Percentiles rank a stretch among this genome's conserved stretches.
These are phyloP conservation scores for Cololabis saira DNA, from an alignment of 2,113 vertebrate genomes.

Conservation along the genomic window DNA sequence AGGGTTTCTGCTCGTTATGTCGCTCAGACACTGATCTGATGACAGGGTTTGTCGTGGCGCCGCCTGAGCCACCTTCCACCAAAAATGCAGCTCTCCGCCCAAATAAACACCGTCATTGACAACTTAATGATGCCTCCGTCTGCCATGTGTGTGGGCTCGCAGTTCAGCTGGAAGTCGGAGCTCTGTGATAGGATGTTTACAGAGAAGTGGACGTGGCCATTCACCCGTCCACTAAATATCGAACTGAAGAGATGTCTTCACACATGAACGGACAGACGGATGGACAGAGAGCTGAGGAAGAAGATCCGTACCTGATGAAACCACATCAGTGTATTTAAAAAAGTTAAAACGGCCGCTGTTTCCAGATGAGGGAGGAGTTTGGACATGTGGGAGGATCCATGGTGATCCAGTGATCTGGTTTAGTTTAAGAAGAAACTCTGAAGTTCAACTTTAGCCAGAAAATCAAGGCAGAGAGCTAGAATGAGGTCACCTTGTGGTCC, in stretches of 20 bases:
- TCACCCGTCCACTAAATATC: slow-evolving; percentile 56
- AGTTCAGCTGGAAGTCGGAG: slow-evolving; percentile 51
- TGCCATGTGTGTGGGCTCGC: slow-evolving; percentile 29
- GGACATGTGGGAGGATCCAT: too few relatives aligned
- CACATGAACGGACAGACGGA: slow-evolving; percentile 29
- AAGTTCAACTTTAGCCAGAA: too few relatives aligned
- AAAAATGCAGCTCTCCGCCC: neutral
- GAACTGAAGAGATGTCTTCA: slow-evolving; percentile 60
- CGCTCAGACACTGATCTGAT: slow-evolving; percentile 66
- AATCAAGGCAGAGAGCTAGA: too few relatives aligned
- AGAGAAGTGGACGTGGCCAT: slow-evolving; percentile 54
- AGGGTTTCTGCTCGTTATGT: slow-evolving; percentile 65
- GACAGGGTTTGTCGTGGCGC: slow-evolving; percentile 58
- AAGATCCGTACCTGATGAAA: neutral
- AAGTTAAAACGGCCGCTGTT: too few relatives aligned
- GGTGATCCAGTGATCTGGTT: too few relatives aligned
- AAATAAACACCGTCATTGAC: slow-evolving; percentile 75
- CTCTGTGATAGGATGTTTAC: slow-evolving; percentile 73
- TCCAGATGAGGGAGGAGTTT: too few relatives aligned
- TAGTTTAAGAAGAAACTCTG: too few relatives aligned
- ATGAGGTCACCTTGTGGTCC: too few relatives aligned
- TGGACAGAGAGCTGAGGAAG: slow-evolving; percentile 3
- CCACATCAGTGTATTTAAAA: too few relatives aligned
- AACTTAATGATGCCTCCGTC: slow-evolving; percentile 57
- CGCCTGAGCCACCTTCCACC: slow-evolving; percentile 42